These are phyloP conservation scores for Streptopelia turtur DNA, from an alignment of 2,797 vertebrate genomes.

Conservation along the genomic window DNA sequence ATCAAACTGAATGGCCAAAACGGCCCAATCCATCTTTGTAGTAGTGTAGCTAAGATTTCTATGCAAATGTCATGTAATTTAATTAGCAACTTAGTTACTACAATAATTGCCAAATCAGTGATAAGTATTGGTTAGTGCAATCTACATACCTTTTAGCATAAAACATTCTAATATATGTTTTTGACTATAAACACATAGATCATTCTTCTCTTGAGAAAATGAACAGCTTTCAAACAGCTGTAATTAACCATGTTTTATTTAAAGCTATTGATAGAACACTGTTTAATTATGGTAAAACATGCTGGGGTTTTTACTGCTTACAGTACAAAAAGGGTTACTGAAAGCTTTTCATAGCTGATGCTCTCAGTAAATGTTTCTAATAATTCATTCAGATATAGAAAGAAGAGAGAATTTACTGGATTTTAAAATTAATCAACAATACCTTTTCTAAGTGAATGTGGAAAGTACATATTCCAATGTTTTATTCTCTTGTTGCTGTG, in stretches of 20 bases:
- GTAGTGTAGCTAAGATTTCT: conserved; percentile 16
- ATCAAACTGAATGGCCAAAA: neutral
- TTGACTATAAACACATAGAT: neutral
- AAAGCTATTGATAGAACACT: neutral
- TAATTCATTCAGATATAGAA: neutral
- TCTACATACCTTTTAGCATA: neutral
- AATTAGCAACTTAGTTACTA: conserved; percentile 36
- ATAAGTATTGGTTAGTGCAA: conserved; percentile 42
- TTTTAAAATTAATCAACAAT: neutral
- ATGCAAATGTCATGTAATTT: neutral
- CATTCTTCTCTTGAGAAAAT: conserved; percentile 33
- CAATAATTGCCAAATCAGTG: conserved; percentile 48
- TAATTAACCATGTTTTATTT: conserved; percentile 4
- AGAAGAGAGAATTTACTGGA: neutral
- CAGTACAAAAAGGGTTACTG: neutral
- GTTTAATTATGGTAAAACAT: neutral
- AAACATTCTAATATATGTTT: conserved; percentile 6
- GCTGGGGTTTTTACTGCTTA: neutral
- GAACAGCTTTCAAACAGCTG: conserved; percentile 10
- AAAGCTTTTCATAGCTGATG: neutral
- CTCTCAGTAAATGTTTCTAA: neutral
- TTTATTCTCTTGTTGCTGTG: neutral
- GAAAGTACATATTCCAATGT: neutral
- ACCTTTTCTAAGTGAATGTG: neutral
- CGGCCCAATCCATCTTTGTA: neutral